Evolutionary conservation across 2,888 invertebrate genomes (phyloP), one percentile per base, ranked within the genome.

Genomic region (Drosophila basisetae): DNA sequence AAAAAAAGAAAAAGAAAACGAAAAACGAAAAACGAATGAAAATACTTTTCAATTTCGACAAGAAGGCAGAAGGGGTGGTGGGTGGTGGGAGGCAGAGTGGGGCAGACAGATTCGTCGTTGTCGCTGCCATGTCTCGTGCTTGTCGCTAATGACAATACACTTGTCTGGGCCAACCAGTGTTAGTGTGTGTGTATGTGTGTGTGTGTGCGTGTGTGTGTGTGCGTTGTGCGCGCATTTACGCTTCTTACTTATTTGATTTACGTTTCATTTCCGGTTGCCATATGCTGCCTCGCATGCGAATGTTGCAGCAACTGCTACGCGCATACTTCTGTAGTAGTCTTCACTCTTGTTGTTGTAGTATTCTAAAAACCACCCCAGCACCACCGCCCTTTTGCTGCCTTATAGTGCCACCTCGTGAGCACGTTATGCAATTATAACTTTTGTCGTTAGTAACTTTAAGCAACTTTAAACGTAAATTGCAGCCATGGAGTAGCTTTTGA

Each of bases 341-440:
- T 43, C 22, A 41, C 30, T 31, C n/a, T 25, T n/a, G 7, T n/a
- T 10, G 4, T 55, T 55, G 25, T 37, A 5, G 50, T 3, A 30
- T 10, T 16, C 50, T 18, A 9, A 58, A 22, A 22, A 7, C 22
- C 33, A 39, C 6, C 18, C 30, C n/a, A 13, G 39, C n/a, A 28
- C 10, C 22, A 11, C 0, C n/a, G 22, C 33, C 62, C 49, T 49
- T 47, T 39, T 41, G 56, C 56, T 54, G n/a, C 37, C 18, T 11
- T 55, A 28, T 25, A 16, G 47, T 47, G 47, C 64, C 75, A 68
- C 70, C 71, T 67, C 58, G 70, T 74, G 78, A 76, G 72, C 89
- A 91, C 89, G 91, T 91, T 87, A 91, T 91, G 92, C 91, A 92
- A 92, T 92, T 92, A 91, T 90, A 92, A 92, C 90, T 92, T 92